A percentile compares a stretch with the other conserved stretches of the same genome.
phyloP scores from a whole-genome alignment of 1,140 invertebrate genomes.

The Heliconius himera region DNA sequence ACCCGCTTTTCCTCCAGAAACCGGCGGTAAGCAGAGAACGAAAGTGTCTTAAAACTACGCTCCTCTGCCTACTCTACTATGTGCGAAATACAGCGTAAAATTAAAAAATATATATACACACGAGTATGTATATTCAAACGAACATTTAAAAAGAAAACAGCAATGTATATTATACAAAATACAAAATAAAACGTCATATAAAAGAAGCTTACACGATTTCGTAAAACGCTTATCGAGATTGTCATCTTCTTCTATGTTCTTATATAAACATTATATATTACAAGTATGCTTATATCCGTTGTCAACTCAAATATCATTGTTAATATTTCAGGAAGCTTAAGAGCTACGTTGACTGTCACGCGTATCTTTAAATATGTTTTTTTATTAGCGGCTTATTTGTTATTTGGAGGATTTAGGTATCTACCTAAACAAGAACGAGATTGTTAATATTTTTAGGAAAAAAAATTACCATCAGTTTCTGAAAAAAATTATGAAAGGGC shows the following conservation, averaged over 20 bases:
- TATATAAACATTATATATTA: not conserved
- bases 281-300: slow-evolving; percentile 8
- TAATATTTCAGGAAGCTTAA: slow-evolving; percentile 25
- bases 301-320: slow-evolving; percentile 21
- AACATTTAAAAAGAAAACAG: too few relatives aligned
- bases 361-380: not conserved
- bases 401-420: not conserved
- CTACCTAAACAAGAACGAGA: too few relatives aligned
- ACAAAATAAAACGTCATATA: too few relatives aligned
- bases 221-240: not conserved
- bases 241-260: not conserved
- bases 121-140: not conserved
- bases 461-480: too few relatives aligned
- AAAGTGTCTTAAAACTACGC: not conserved
- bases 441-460: too few relatives aligned
- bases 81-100: not conserved
- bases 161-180: too few relatives aligned
- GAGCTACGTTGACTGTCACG: slow-evolving; percentile 15
- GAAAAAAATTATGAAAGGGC: too few relatives aligned
- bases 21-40: not conserved
- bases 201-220: too few relatives aligned
- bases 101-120: not conserved
- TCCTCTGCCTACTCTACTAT: not conserved
- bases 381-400: not conserved
- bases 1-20: not conserved